These are phyloP conservation scores for Gortyna flavago DNA, from an alignment of 2,888 invertebrate genomes.

Conservation along the genomic window DNA sequence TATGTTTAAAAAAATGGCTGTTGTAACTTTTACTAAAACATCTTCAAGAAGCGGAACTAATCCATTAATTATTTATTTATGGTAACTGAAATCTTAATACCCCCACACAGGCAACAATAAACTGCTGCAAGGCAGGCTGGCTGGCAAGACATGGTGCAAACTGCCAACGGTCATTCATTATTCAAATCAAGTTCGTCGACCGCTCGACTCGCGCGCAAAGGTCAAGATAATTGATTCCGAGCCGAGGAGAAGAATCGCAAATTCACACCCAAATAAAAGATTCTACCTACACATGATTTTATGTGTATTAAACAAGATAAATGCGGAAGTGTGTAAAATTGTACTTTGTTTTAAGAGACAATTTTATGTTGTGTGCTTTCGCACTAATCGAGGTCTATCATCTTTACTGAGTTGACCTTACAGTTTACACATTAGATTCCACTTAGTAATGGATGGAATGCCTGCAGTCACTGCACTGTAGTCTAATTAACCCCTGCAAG, in stretches of 20 bases:
- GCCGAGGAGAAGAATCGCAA: conserved; percentile 48
- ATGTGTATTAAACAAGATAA: conserved; percentile 57
- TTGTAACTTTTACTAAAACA: neutral
- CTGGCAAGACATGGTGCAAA: conserved; percentile 48
- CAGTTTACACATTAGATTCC: neutral
- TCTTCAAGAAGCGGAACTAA: conserved; percentile 21
- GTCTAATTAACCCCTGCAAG: neutral
- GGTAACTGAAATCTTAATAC: neutral
- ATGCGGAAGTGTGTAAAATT: conserved; percentile 53
- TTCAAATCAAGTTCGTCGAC: conserved; percentile 72
- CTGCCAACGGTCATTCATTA: conserved; percentile 68
- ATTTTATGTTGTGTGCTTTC: conserved; percentile 17
- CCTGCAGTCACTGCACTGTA: neutral
- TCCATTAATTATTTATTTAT: neutral
- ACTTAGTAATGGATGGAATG: neutral
- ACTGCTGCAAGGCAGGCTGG: conserved; percentile 23
- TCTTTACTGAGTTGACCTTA: conserved; percentile 13
- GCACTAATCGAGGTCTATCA: conserved; percentile 1
- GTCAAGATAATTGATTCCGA: conserved; percentile 75
- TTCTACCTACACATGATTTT: conserved; percentile 42
- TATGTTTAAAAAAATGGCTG: neutral
- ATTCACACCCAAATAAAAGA: conserved; percentile 60
- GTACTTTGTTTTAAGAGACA: conserved; percentile 15
- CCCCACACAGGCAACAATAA: conserved; percentile 20
- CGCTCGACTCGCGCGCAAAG: conserved; percentile 71